Evolutionary conservation across 2,797 vertebrate species (phyloP).

Genomic region (Syngnathus acus): DNA sequence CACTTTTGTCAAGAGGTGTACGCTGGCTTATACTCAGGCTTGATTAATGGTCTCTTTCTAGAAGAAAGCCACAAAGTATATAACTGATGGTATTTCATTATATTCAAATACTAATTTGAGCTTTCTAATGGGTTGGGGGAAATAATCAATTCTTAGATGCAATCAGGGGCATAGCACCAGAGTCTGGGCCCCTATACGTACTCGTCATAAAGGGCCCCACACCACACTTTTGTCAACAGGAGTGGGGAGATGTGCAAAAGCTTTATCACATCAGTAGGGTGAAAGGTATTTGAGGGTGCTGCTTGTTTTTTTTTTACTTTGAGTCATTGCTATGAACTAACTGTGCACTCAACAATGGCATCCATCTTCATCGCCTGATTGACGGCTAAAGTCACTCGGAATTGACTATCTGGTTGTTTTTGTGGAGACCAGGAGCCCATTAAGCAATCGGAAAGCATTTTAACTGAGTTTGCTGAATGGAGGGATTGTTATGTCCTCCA

Average conservation of each 20-base stretch:
- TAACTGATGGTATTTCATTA: background rate
- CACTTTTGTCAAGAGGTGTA: conserved; percentile 45
- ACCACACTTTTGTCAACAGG: too few relatives aligned
- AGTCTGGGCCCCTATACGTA: too few relatives aligned
- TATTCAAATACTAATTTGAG: background rate
- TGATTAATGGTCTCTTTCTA: background rate
- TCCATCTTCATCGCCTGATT: background rate
- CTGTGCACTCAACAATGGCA: background rate
- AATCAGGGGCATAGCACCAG: background rate
- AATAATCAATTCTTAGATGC: background rate
- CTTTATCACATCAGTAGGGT: background rate
- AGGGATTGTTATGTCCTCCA: background rate
- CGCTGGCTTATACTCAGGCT: conserved; percentile 18
- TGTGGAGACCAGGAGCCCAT: background rate
- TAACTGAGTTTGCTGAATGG: background rate
- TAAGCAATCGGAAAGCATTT: background rate
- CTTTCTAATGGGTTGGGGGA: background rate
- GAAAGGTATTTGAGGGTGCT: background rate
- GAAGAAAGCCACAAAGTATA: background rate
- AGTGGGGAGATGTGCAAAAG: too few relatives aligned
- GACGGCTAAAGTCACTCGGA: background rate
- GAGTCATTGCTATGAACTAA: background rate
- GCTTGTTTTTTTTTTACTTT: background rate
- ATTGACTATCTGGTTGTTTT: background rate
- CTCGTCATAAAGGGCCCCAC: too few relatives aligned